Evolutionary conservation across 1,140 invertebrate genomes (phyloP), one percentile per base, ranked within the genome.

Genomic region (Calliopsis andreniformis): DNA sequence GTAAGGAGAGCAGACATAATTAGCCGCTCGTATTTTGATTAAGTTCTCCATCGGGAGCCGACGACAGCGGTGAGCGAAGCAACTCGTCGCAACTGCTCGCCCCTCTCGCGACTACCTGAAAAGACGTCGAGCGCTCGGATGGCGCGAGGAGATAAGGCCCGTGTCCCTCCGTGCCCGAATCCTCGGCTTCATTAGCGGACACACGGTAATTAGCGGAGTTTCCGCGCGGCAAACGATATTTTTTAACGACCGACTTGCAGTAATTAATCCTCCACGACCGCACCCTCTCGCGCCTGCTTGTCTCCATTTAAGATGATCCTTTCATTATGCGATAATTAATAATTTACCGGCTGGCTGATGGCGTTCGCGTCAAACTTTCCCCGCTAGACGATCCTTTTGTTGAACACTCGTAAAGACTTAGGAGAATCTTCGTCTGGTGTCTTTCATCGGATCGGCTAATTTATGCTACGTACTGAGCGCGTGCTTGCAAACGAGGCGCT

Each of bases 11-110:
- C 73, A 56, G 72, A 82, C 73, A 62, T 82, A 82, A 82, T 81
- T 82, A 82, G 80, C 72, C 47, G 79, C 56, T 78, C 67, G 80
- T 76, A 39, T 81, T 82, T 82, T 71, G 79, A 77, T 82, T 82
- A 62, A 76, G 64, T 59, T 23, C 72, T 59, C 43, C 72, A 69
- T 76, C 72, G 72, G 28, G 72, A 32, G 45, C 25, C 23, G 3
- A 28, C 59, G 12, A 25, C 39, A 20, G 18, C 58, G n/a, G 10
- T 3, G 35, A 39, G 10, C 35, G 35, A 39, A 39, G 4, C 35
- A 61, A 42, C 35, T 25, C n/a, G 35, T 35, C 8, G 32, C n/a
- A 8, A 8, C 4, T 39, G 10, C 35, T 39, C 35, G 4, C 3
- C 35, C 35, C 35, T 39, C 4, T 39, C 35, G 4, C 35, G 35